Evolutionary conservation across 2,113 vertebrate species (phyloP).

Genomic region (Ciconia boyciana): DNA sequence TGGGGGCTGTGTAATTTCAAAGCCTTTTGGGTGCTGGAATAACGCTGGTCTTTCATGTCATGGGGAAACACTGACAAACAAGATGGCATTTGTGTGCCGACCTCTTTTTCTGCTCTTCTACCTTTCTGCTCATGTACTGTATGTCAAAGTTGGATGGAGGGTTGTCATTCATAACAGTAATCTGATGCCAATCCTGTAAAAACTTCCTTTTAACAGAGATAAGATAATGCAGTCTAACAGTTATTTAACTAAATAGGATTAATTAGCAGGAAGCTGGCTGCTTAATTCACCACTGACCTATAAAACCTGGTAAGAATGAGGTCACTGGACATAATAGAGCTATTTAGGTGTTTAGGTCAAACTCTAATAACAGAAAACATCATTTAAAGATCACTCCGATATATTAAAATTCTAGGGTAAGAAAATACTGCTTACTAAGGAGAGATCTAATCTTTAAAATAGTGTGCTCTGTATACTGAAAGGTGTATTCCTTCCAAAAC

Average conservation of each 20-base stretch:
- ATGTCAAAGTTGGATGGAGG: slow-evolving; percentile 5
- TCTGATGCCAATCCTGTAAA: slow-evolving; percentile 58
- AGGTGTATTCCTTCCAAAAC: slow-evolving; percentile 61
- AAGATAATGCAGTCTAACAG: slow-evolving; percentile 71
- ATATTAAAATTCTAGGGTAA: slow-evolving; percentile 30
- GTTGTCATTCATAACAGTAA: slow-evolving; percentile 56
- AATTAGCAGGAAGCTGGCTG: slow-evolving; percentile 73
- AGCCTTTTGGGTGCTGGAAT: background rate
- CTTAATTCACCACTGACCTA: slow-evolving; percentile 71
- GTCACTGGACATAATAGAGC: slow-evolving; percentile 65
- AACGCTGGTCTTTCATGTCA: background rate
- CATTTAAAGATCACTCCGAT: slow-evolving; percentile 61
- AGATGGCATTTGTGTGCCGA: background rate
- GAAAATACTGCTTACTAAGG: slow-evolving; percentile 51
- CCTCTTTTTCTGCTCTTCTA: slow-evolving; percentile 15
- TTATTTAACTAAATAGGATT: slow-evolving; percentile 74
- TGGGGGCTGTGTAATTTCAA: background rate
- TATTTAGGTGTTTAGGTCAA: slow-evolving; percentile 70
- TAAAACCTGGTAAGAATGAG: slow-evolving; percentile 66
- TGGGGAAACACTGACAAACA: background rate
- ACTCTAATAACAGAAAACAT: slow-evolving; percentile 36
- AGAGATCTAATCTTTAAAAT: slow-evolving; percentile 56
- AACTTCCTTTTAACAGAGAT: slow-evolving; percentile 70
- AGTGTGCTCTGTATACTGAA: slow-evolving; percentile 23
- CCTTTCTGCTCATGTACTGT: background rate